A percentile compares a stretch with the other conserved stretches of the same genome.
Conservation (phyloP, 1,140 invertebrate species). For the Bombus consobrinus region DNA sequence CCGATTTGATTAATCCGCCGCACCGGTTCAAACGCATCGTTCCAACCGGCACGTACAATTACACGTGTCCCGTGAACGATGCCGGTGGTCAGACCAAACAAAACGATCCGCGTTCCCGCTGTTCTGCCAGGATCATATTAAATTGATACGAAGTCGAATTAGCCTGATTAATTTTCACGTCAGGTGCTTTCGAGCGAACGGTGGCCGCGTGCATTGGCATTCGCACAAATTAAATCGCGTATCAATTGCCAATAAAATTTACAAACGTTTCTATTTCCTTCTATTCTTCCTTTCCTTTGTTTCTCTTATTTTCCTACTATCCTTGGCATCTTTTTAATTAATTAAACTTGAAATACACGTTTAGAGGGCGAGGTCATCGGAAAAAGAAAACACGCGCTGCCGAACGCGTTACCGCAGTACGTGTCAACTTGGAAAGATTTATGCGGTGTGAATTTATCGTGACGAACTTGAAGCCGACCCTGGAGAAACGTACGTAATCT, state of each 20-base stretch:
- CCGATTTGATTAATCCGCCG: conserved; percentile 43
- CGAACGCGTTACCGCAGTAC: neutral
- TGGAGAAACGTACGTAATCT: conserved; percentile 8
- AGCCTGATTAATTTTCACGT: conserved; percentile 47
- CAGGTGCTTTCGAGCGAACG: conserved; percentile 5
- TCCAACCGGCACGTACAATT: conserved; percentile 23
- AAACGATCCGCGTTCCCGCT: conserved; percentile 21
- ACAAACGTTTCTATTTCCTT: neutral
- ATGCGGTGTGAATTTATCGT: conserved; percentile 1
- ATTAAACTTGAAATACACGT: neutral
- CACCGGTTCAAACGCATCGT: conserved; percentile 37
- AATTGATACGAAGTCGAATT: conserved; percentile 46
- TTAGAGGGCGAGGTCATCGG: no score
- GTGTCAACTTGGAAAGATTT: neutral
- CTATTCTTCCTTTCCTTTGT: neutral
- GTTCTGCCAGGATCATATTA: conserved; percentile 20
- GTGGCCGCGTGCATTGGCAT: neutral
- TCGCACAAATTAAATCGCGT: neutral
- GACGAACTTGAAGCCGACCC: neutral
- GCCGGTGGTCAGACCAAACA: conserved; percentile 26
- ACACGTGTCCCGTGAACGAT: conserved; percentile 34
- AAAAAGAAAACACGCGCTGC: neutral
- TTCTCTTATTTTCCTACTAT: neutral
- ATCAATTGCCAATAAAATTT: neutral
- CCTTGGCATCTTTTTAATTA: neutral